Percentiles rank a stretch among this genome's conserved stretches.
phyloP scores from a whole-genome alignment of 2,888 invertebrate species.

The Orgyia antiqua region DNA sequence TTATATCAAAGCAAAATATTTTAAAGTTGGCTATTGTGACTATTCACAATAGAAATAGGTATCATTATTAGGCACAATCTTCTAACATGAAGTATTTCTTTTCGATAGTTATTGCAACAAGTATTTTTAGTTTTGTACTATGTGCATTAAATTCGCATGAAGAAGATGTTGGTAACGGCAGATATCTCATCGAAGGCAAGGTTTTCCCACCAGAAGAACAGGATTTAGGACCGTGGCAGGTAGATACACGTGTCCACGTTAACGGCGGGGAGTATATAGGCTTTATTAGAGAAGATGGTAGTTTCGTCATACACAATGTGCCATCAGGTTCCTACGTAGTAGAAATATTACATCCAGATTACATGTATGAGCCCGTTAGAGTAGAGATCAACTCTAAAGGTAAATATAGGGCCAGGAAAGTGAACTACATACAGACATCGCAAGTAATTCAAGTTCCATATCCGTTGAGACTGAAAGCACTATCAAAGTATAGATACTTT shows the following conservation, averaged over 20 bases:
- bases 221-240: slow-evolving; percentile 83
- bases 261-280: slow-evolving; percentile 94
- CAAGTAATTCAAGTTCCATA: slow-evolving; percentile 94
- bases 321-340: slow-evolving; percentile 96
- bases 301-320: slow-evolving; percentile 91
- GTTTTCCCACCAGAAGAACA: slow-evolving; percentile 85
- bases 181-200: slow-evolving; percentile 88
- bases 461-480: slow-evolving; percentile 92
- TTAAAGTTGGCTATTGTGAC: too few relatives aligned
- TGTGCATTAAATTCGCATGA: slow-evolving; percentile 45
- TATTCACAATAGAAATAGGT: too few relatives aligned
- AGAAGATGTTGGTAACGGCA: slow-evolving; percentile 67
- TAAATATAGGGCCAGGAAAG: slow-evolving; percentile 95
- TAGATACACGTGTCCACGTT: slow-evolving; percentile 86
- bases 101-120: slow-evolving; percentile 12
- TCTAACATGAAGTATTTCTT: slow-evolving; percentile 18
- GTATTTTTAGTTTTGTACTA: slow-evolving; percentile 25
- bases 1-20: too few relatives aligned
- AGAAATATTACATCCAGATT: slow-evolving; percentile 94
- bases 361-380: slow-evolving; percentile 94
- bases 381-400: slow-evolving; percentile 99
- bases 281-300: slow-evolving; percentile 93
- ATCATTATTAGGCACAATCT: too few relatives aligned
- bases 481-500: slow-evolving; percentile 91
- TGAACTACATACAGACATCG: slow-evolving; percentile 95